phyloP scores from a whole-genome alignment of 2,797 vertebrate species.

The Micromesistius poutassou region DNA sequence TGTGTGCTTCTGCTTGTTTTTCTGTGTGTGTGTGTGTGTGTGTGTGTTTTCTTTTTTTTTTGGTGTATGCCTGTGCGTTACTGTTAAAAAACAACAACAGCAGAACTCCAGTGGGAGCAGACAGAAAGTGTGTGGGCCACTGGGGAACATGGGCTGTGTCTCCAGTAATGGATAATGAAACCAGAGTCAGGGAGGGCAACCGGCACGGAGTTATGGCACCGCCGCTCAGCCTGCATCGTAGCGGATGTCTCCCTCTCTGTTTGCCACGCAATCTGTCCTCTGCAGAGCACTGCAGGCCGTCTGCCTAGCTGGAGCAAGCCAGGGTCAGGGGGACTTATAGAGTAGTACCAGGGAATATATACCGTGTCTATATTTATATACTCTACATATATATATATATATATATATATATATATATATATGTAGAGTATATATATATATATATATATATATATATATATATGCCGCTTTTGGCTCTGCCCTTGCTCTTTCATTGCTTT shows the following conservation, averaged over 20 bases:
- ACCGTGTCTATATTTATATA: neutral
- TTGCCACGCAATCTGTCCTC: neutral
- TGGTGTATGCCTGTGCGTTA: neutral
- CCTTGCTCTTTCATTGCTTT: no score
- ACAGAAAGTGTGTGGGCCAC: slow-evolving; percentile 35
- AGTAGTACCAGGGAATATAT: neutral
- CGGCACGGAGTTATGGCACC: slow-evolving; percentile 26
- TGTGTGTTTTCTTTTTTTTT: slow-evolving; percentile 23
- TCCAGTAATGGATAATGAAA: slow-evolving; percentile 50
- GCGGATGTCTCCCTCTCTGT: neutral
- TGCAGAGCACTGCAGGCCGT: neutral
- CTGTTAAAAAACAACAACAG: neutral
- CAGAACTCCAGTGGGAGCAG: slow-evolving; percentile 37
- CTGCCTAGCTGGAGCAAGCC: neutral
- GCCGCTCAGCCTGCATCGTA: neutral
- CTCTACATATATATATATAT: no score
- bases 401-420: no score
- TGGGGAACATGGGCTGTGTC: slow-evolving; percentile 30
- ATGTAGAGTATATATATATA: no score
- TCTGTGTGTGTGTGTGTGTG: no score
- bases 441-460: no score
- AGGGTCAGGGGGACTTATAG: neutral
- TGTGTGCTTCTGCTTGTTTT: no score
- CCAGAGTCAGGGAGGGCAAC: slow-evolving; percentile 30
- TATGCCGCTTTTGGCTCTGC: no score